Conservation (phyloP, 1,140 invertebrate species). For the Philopotamus ludificatus region DNA sequence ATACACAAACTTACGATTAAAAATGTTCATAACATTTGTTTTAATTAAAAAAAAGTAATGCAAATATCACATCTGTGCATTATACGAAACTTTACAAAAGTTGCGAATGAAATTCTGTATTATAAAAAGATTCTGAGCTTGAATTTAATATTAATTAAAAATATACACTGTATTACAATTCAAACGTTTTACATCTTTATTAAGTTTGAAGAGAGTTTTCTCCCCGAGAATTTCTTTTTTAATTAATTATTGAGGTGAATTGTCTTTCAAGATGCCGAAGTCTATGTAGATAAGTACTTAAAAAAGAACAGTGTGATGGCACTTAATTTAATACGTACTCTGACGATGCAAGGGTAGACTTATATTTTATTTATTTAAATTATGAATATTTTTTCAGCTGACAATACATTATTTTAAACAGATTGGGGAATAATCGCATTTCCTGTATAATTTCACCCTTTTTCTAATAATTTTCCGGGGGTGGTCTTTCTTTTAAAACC, state of each 20-base stretch:
- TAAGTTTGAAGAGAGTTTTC: constrained; percentile 30
- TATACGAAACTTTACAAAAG: constrained; percentile 14
- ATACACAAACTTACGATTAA: background rate
- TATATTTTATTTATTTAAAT: constrained; percentile 2
- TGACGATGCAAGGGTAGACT: background rate
- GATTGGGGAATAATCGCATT: background rate
- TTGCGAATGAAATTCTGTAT: constrained; percentile 31
- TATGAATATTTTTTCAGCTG: background rate
- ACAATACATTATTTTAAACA: background rate
- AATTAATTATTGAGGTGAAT: constrained; percentile 40
- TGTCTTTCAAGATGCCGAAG: constrained; percentile 27
- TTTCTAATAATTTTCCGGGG: background rate
- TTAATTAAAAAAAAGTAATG: background rate
- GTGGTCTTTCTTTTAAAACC: constrained; percentile 9
- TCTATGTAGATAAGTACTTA: constrained; percentile 15
- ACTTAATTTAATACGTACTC: constrained; percentile 24
- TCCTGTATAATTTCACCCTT: background rate
- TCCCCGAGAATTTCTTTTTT: constrained; percentile 28
- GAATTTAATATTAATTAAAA: background rate
- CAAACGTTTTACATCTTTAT: constrained; percentile 32
- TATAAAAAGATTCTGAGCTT: background rate
- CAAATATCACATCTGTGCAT: constrained; percentile 12
- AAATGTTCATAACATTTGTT: background rate
- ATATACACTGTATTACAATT: background rate
- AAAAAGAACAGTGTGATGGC: constrained; percentile 16